A percentile compares a stretch with the other conserved stretches of the same genome.
Evolutionary conservation across 2,797 vertebrate genomes (phyloP).

Genomic region (Cossypha heuglini): DNA sequence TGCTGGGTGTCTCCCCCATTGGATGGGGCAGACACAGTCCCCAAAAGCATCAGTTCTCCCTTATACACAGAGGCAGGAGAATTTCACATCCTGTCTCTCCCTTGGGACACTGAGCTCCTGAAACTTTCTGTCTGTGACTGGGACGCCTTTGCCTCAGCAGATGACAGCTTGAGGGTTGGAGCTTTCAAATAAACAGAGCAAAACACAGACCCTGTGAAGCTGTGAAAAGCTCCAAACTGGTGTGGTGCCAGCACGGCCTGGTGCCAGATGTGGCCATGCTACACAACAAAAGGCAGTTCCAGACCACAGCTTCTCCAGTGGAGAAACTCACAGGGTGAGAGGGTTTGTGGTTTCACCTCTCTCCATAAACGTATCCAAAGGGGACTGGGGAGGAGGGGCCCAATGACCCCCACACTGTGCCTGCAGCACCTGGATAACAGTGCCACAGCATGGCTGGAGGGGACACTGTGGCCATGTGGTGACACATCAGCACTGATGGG

Average conservation of each 20-base stretch:
- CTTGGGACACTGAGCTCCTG: not conserved
- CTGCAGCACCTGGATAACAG: not conserved
- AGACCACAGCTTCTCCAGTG: not conserved
- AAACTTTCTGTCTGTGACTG: not conserved
- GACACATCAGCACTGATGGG: not conserved
- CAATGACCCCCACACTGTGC: not conserved
- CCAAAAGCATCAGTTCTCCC: not conserved
- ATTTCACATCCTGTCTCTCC: not conserved
- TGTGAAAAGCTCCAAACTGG: not conserved
- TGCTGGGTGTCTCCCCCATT: not conserved
- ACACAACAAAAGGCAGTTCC: not conserved
- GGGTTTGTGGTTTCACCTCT: not conserved
- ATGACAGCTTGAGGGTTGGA: not conserved
- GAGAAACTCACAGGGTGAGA: not conserved
- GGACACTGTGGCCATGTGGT: rapidly evolving
- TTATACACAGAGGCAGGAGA: not conserved
- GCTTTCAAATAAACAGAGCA: conserved; percentile 4
- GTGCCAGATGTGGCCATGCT: not conserved
- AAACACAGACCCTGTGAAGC: not conserved
- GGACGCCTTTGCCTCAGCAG: not conserved
- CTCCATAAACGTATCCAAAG: not conserved
- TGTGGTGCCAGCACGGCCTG: not conserved
- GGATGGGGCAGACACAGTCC: not conserved
- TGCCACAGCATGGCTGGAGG: not conserved
- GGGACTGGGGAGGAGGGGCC: rapidly evolving